These are phyloP conservation scores for Valencia hispanica DNA, from an alignment of 2,797 vertebrate genomes.

Conservation along the genomic window DNA sequence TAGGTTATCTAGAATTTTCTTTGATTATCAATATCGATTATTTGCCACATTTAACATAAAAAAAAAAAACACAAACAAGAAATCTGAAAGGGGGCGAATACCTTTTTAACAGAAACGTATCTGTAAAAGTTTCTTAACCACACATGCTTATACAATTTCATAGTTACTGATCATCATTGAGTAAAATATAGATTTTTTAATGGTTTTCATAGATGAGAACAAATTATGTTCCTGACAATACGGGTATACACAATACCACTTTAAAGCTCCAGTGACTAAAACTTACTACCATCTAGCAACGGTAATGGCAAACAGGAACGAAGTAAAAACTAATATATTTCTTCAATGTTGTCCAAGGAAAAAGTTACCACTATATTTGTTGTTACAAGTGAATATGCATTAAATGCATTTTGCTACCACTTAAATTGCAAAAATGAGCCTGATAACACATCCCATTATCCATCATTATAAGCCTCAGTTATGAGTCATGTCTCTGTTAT, in stretches of 20 bases:
- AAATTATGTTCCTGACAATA: neutral
- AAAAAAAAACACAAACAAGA: neutral
- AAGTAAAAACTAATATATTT: neutral
- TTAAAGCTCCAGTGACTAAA: neutral
- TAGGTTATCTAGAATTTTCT: too few species aligned
- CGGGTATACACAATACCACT: fast-evolving
- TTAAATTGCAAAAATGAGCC: neutral
- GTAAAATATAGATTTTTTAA: neutral
- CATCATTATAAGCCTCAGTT: neutral
- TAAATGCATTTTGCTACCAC: neutral
- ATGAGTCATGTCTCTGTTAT: neutral
- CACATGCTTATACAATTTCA: too few species aligned
- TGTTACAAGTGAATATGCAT: neutral
- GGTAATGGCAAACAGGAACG: neutral
- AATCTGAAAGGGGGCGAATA: neutral
- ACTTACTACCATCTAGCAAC: neutral
- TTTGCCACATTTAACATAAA: too few species aligned
- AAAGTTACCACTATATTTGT: neutral
- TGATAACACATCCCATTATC: neutral
- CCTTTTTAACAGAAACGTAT: neutral
- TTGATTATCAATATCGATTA: too few species aligned
- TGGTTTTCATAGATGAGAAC: neutral
- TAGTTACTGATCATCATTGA: neutral
- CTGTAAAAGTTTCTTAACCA: neutral
- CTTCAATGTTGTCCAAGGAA: neutral